Evolutionary conservation across 2,888 invertebrate species (phyloP), one percentile per base, ranked within the genome.

Genomic region (Pantelozetes paolii): DNA sequence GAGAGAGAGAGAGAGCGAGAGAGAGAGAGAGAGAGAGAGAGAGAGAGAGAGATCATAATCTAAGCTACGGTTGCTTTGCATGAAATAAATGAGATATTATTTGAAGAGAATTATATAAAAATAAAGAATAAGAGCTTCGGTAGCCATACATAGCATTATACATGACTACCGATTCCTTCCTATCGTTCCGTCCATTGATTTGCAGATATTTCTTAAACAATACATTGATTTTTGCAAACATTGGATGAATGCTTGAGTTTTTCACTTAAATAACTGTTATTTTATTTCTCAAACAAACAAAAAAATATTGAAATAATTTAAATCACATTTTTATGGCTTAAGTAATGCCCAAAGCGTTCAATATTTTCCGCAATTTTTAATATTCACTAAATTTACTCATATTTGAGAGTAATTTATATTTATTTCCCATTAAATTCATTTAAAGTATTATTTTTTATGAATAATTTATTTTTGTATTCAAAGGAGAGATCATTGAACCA

Each of bases 81-180:
- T 57, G 57, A 57, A 57, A 23, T 57, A 57, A 20, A 57, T 23
- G 26, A 23, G 57, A 57, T 57, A 57, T 57, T 57, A 20, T 48
- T 9, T 15, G 48, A 8, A 48, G n/a, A 48, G 18, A 11, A 15
- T n/a, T 5, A 48, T 3, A 48, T 48, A n/a, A 11, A 48, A n/a
- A 48, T 11, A 5, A 6, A 48, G 18, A 48, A n/a, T 48, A 15
- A 48, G 6, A 18, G 20, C n/a, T 8, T 23, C 57, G 26, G 57
- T 57, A 57, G 57, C 57, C 23, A 57, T 57, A 57, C 23, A 5
- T 23, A 57, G 11, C 3, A 8, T n/a, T n/a, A 15, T 11, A 48
- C 18, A n/a, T 18, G 18, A 36, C 64, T 64, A 64, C 64, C 36
- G 64, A 64, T 30, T 57, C 26, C 36, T 64, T 36, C 36, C 64